A percentile compares a stretch with the other conserved stretches of the same genome.
Evolutionary conservation across 2,797 vertebrate species (phyloP).

Genomic region (Chelonia mydas): DNA sequence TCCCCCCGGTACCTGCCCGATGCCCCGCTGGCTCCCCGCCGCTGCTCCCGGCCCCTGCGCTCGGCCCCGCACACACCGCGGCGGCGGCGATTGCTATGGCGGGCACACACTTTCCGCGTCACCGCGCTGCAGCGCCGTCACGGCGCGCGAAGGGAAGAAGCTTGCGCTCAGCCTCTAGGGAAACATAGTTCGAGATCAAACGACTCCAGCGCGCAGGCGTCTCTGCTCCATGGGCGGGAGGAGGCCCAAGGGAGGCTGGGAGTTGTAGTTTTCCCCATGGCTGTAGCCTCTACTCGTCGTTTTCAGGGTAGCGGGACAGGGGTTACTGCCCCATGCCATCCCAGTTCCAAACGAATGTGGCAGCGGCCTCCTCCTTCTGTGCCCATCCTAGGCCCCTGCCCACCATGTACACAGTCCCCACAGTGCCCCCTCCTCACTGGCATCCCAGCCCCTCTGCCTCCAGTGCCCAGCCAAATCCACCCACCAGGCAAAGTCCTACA

Average conservation of each 20-base stretch:
- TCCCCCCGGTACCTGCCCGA: conserved; percentile 41
- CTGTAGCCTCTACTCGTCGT: no score
- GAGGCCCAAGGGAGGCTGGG: fast-evolving
- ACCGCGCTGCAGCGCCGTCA: conserved; percentile 56
- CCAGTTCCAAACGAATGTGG: not conserved
- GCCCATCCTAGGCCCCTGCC: not conserved
- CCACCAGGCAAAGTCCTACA: not conserved
- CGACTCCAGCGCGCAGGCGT: not conserved
- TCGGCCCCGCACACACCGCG: conserved; percentile 77
- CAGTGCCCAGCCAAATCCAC: not conserved
- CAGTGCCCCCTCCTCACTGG: not conserved
- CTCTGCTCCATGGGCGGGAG: fast-evolving
- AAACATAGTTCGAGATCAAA: conserved; percentile 20
- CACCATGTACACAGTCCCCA: no score
- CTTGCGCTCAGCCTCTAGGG: conserved; percentile 19
- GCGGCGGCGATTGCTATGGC: conserved; percentile 72
- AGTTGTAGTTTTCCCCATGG: not conserved
- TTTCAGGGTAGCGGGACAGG: not conserved
- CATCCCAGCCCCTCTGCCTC: not conserved
- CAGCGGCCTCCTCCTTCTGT: not conserved
- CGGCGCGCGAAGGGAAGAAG: not conserved
- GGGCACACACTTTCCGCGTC: conserved; percentile 83
- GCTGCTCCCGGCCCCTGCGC: conserved; percentile 65
- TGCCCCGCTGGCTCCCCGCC: conserved; percentile 45
- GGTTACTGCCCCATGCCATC: not conserved